Conservation (phyloP, 2,113 vertebrate species). For the Gymnorhina tibicen region DNA sequence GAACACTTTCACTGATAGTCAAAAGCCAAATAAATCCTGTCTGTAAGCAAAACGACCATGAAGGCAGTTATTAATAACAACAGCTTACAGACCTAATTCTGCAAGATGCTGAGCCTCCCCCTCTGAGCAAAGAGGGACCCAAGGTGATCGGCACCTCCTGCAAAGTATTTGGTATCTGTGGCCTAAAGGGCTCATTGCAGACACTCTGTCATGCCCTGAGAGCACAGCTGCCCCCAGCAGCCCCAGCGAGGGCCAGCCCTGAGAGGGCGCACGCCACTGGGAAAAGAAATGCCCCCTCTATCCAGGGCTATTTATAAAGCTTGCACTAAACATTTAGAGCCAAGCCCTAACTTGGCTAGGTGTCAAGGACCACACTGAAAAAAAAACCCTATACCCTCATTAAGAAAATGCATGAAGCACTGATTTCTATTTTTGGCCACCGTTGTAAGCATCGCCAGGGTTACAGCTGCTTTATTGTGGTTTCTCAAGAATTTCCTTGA, state of each 20-base stretch:
- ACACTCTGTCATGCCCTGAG: background rate
- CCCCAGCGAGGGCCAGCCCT: background rate
- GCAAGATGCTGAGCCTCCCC: background rate
- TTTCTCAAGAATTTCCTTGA: constrained; percentile 60
- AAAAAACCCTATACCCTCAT: background rate
- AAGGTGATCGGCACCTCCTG: background rate
- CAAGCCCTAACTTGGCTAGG: constrained; percentile 17
- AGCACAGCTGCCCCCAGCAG: background rate
- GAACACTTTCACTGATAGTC: background rate
- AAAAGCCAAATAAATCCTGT: background rate
- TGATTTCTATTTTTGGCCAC: constrained; percentile 12
- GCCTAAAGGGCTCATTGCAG: background rate
- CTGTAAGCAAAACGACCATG: background rate
- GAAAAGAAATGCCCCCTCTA: background rate
- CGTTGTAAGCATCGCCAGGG: background rate
- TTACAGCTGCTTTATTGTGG: constrained; percentile 54
- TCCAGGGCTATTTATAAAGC: background rate
- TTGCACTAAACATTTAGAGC: background rate
- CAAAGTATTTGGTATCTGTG: background rate
- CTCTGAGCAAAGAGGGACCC: background rate
- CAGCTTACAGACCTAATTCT: background rate
- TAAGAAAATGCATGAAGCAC: constrained; percentile 25
- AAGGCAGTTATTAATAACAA: constrained; percentile 41
- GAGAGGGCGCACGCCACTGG: background rate
- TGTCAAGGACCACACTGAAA: constrained; percentile 35